phyloP scores from a whole-genome alignment of 2,797 vertebrate genomes.

The Steatocranus sp. region DNA sequence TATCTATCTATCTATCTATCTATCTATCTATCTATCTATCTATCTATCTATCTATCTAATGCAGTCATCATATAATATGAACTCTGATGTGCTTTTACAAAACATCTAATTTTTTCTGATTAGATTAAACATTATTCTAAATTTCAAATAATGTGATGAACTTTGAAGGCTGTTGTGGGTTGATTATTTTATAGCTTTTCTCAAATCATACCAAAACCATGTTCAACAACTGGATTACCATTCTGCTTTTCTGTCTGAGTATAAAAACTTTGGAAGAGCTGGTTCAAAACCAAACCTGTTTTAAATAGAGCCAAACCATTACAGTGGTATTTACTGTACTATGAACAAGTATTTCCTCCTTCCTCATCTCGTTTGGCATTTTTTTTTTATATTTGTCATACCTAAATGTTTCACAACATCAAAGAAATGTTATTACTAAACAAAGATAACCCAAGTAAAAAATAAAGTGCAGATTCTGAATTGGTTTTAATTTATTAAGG shows the following conservation, averaged over 20 bases:
- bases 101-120: neutral
- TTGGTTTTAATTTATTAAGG: neutral
- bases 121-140: neutral
- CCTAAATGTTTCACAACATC: neutral
- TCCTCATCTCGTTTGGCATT: neutral
- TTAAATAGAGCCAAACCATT: neutral
- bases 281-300: neutral
- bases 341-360: neutral
- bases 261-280: neutral
- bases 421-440: neutral
- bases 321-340: rapidly evolving
- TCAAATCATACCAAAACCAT: neutral
- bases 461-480: neutral
- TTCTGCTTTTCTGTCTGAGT: neutral
- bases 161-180: neutral
- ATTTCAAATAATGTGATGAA: neutral
- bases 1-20: neutral
- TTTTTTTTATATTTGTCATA: neutral
- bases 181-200: neutral
- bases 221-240: neutral
- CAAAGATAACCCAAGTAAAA: neutral
- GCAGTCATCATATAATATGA: neutral
- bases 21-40: no score
- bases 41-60: neutral
- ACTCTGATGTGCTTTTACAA: neutral